Evolutionary conservation across 2,797 vertebrate genomes (phyloP), one percentile per base, ranked within the genome.

Genomic region (Phrynocephalus forsythii): DNA sequence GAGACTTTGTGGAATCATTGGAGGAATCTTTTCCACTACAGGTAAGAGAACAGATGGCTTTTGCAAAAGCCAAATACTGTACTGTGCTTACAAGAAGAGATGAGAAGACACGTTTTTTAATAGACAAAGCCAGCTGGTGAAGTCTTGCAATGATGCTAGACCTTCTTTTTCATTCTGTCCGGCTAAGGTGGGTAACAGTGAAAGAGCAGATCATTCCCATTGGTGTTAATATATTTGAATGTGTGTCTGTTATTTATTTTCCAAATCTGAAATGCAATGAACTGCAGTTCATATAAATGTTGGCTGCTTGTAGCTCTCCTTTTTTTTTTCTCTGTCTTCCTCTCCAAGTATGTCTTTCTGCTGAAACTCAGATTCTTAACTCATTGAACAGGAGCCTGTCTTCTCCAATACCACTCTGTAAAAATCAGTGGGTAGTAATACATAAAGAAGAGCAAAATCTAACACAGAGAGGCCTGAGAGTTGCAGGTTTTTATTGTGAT

Each of bases 11-110:
- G 99, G 99, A 90, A 99, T 99, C 92, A 84, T 99, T 26, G 99
- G 99, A 91, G 99, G 99, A 90, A 99, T 99, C 94, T 99, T 99
- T 96, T 98, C 99, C 86, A 99, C 99, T 60, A 99, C 99, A 97
- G 99, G 99, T 96, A 92, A 94, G 78, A 88, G 52, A 50, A 24
- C 78, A 83, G 30, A 48, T 83, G 83, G 72, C 5, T 1, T 22
- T 6, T 52, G 78, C 90, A 44, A 83, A 11, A 85, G 26, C 71
- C 15, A 67, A 30, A 67, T 6, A n/a, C 18, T 11, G 0, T 16
- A n/a, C 18, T 11, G 0, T 16, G 66, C 20, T 30, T 44, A 30
- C 30, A 84, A 48, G 44, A 71, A 83, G n/a, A 71, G 73, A 33
- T 5, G 71, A 72, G 30, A 5, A 72, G n/a, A 72, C 52, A 0